Evolutionary conservation across 2,797 vertebrate species (phyloP).

Genomic region (Choloepus didactylus): DNA sequence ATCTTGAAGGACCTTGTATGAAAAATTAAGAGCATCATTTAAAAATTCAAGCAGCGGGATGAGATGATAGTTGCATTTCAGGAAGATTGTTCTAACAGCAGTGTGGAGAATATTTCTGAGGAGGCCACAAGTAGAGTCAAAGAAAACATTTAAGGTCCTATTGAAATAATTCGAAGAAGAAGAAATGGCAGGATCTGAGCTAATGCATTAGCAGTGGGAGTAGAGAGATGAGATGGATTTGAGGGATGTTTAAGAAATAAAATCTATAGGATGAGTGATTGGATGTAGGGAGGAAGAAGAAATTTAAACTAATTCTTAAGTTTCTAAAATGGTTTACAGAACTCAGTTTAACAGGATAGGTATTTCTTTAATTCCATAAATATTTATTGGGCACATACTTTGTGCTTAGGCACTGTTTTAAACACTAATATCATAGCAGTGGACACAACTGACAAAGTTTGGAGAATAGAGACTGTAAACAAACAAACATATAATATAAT

Average conservation of each 20-base stretch:
- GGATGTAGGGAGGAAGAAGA: not conserved
- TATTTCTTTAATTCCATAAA: slow-evolving; percentile 50
- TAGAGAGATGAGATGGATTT: not conserved
- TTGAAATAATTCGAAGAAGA: not conserved
- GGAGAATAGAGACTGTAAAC: not conserved
- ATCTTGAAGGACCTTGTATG: not conserved
- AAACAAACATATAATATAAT: slow-evolving; percentile 16
- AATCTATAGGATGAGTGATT: not conserved
- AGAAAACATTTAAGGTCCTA: not conserved
- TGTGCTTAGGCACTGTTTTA: not conserved
- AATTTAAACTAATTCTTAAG: slow-evolving; percentile 15
- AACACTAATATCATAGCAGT: not conserved
- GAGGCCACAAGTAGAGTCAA: not conserved
- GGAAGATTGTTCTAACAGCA: slow-evolving; percentile 17
- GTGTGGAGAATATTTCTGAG: not conserved
- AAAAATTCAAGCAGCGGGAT: slow-evolving; percentile 50
- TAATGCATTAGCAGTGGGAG: not conserved
- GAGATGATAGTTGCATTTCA: slow-evolving; percentile 37
- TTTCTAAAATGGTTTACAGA: not conserved
- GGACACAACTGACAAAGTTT: slow-evolving; percentile 31
- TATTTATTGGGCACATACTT: not conserved
- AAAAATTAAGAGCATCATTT: slow-evolving; percentile 28
- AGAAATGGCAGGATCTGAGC: not conserved
- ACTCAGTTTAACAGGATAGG: not conserved
- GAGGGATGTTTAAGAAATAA: not conserved